Evolutionary conservation across 1,140 invertebrate genomes (phyloP).

Genomic region (Zaprionus ornatus): DNA sequence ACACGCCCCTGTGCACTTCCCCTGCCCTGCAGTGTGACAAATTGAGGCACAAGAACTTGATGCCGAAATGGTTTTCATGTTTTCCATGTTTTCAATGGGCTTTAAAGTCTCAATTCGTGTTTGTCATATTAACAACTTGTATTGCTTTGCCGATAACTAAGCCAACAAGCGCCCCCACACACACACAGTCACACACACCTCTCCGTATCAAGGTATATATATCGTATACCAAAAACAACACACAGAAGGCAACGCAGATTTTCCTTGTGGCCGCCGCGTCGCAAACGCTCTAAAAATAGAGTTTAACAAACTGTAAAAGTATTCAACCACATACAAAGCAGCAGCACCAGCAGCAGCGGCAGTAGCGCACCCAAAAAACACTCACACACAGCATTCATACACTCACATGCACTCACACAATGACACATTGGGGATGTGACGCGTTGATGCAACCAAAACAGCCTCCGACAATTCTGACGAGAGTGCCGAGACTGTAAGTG

Average conservation of each 20-base stretch:
- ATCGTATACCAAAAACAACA: conserved; percentile 12
- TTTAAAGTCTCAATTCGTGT: conserved; percentile 50
- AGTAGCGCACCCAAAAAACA: conserved; percentile 50
- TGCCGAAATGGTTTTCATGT: conserved; percentile 19
- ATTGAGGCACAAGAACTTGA: conserved; percentile 33
- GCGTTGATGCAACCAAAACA: conserved; percentile 48
- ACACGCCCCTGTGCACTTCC: conserved; percentile 30
- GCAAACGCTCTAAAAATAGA: conserved; percentile 75
- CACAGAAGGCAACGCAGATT: conserved; percentile 36
- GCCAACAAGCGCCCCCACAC: conserved; percentile 73
- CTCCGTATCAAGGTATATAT: background rate
- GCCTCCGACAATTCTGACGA: conserved; percentile 20
- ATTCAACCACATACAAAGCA: conserved; percentile 77
- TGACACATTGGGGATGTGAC: conserved; percentile 53
- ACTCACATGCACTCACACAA: conserved; percentile 30
- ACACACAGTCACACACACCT: conserved; percentile 10
- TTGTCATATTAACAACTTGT: conserved; percentile 62
- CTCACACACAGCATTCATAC: conserved; percentile 9
- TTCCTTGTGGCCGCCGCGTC: conserved; percentile 60
- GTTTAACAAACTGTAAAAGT: conserved; percentile 82
- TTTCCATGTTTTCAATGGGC: conserved; percentile 36
- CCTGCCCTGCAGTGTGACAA: conserved; percentile 20
- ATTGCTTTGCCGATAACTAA: conserved; percentile 53
- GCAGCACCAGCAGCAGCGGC: conserved; percentile 15
- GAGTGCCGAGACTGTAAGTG: background rate